Base-by-base conservation (phyloP, 2,888 invertebrate species). In the Aproaerema taeniolella region DNA sequence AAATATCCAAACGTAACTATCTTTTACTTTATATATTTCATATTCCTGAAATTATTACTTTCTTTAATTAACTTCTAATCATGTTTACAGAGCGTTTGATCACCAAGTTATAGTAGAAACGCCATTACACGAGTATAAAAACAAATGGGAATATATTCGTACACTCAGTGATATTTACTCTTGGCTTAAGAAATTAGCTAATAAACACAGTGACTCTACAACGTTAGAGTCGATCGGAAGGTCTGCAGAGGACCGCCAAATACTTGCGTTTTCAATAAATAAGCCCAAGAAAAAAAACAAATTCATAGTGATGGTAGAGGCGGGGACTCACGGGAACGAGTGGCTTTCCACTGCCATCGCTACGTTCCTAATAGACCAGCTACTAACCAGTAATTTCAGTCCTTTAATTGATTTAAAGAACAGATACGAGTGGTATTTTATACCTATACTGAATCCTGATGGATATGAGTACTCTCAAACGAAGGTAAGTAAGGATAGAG, bases 381-480 rank as follows among this genome's bases (percentile, higher is more conserved):
- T 92, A 2, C 47, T 90, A 7, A 20, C 20, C 5, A 20, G 20
- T 7, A 20, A 20, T 20, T 20, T 20, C 7, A 20, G 7, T 20
- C 20, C 7, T 20, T 20, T 20, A 20, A 31, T 50, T 0, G 54
- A 64, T 0, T 50, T 89, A 1, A 74, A 39, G 37, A 53, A 9
- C 64, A 63, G 4, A 6, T 87, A 88, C 50, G 91, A 92, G 51
- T 94, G 91, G 90, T 90, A 91, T 55, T 80, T 94, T 38, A 75
- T 93, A 31, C 93, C 94, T 0, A 78, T 91, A 2, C 66, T 90
- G 31, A 94, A 94, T 63, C 93, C 93, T 2, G 94, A 94, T 65
- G 94, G 94, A 10, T 94, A 90, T 58, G 91, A 88, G 31, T 90
- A 65, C 62, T 89, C 91, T 0, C 91, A 92, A 60, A 81, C 75